These are phyloP conservation scores for Leucopsar rothschildi DNA, from an alignment of 2,113 vertebrate species.

Conservation along the genomic window DNA sequence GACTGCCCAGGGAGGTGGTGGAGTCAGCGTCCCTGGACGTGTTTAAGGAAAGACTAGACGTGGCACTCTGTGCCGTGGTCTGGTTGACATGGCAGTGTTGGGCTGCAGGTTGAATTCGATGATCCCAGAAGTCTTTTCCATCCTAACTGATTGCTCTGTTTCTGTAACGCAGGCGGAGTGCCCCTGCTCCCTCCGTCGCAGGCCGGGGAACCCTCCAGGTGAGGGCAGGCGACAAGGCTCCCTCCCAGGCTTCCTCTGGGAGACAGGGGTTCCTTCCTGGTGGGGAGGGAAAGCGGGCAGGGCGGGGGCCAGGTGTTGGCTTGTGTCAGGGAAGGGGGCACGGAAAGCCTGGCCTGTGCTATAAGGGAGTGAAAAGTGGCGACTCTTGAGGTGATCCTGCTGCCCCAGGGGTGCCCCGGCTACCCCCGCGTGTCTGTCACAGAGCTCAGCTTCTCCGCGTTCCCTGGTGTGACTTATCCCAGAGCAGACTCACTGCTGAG, in stretches of 20 bases:
- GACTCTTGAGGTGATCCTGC: fast-evolving
- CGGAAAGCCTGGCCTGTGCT: neutral
- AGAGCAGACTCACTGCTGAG: neutral
- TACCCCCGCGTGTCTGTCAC: fast-evolving
- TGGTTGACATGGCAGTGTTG: neutral
- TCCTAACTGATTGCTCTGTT: fast-evolving
- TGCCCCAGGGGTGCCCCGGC: neutral
- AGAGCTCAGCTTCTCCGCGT: neutral
- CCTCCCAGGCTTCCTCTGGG: neutral
- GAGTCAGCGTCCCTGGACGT: neutral
- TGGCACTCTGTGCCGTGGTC: neutral
- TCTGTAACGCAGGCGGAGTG: neutral
- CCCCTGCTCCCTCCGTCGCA: neutral
- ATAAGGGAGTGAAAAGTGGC: neutral
- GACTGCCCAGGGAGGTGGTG: neutral
- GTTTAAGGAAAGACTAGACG: neutral
- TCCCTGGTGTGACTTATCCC: neutral
- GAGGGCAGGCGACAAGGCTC: neutral
- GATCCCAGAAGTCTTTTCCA: neutral
- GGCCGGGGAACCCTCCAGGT: too few species aligned
- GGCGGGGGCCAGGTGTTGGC: neutral
- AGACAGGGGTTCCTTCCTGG: too few species aligned
- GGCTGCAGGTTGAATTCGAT: neutral
- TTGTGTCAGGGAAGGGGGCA: neutral
- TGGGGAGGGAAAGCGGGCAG: neutral